Conservation (phyloP, 2,888 invertebrate species). For the Luperina testacea region DNA sequence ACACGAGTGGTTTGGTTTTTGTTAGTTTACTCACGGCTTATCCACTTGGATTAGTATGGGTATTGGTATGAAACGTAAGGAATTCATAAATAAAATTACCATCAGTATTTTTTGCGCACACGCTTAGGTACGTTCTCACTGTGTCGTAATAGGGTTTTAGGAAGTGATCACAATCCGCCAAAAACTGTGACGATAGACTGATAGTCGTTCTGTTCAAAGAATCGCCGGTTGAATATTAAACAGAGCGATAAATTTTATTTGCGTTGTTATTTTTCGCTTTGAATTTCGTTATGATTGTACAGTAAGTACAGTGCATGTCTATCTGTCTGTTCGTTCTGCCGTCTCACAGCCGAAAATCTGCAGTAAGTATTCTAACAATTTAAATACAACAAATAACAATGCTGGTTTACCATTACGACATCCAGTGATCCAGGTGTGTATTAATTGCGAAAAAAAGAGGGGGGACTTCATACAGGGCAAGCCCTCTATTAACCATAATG, state of each 20-base stretch:
- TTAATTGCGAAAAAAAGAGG: not conserved
- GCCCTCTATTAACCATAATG: not conserved
- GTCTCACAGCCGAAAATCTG: not conserved
- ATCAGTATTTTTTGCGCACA: constrained; percentile 4
- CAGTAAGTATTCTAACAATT: not conserved
- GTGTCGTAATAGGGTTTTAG: constrained; percentile 7
- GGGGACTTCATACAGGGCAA: not conserved
- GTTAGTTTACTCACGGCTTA: constrained; percentile 1
- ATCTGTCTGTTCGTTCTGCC: not conserved
- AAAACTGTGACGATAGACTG: not conserved
- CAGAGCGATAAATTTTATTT: not conserved
- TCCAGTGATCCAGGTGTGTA: not conserved
- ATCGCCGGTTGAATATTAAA: constrained; percentile 22
- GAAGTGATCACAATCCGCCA: not conserved
- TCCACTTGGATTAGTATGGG: not conserved
- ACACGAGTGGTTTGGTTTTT: constrained; percentile 2
- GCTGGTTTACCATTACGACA: not conserved
- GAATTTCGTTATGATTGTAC: not conserved
- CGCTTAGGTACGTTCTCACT: not conserved
- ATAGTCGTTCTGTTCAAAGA: not conserved
- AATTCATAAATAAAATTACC: constrained; percentile 11
- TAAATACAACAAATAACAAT: not conserved
- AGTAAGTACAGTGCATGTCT: not conserved
- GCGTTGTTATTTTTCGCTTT: not conserved
- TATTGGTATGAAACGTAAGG: not conserved